Evolutionary conservation across 2,113 vertebrate genomes (phyloP).

Genomic region (Osmerus mordax): DNA sequence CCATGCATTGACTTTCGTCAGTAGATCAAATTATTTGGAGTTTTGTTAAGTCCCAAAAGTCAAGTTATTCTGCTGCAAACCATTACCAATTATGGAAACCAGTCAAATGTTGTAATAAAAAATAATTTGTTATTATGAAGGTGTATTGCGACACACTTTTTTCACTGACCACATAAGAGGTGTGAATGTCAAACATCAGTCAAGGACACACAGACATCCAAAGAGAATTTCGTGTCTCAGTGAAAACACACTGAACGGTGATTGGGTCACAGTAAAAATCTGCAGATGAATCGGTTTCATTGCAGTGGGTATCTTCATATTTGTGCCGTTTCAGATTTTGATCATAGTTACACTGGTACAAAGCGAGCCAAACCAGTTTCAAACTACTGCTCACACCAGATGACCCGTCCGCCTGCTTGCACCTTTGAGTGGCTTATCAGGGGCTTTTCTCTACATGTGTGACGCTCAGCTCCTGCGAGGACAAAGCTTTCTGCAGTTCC

Average conservation of each 20-base stretch:
- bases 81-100: conserved; percentile 70
- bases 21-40: conserved; percentile 51
- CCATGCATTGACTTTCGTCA: conserved; percentile 57
- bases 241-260: no score
- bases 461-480: no score
- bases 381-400: neutral
- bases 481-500: no score
- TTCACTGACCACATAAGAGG: neutral
- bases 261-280: no score
- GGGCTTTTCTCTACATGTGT: neutral
- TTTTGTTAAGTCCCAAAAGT: conserved; percentile 64
- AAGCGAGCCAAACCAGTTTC: no score
- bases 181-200: neutral
- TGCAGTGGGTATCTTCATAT: no score
- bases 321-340: no score
- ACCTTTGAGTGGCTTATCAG: neutral
- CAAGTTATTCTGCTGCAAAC: conserved; percentile 69
- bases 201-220: no score
- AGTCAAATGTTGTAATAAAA: conserved; percentile 76
- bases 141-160: conserved; percentile 20
- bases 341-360: no score
- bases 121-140: conserved; percentile 71
- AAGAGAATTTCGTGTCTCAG: no score
- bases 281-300: no score
- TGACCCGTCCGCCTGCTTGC: neutral